Evolutionary conservation across 2,888 invertebrate genomes (phyloP), one percentile per base, ranked within the genome.

Genomic region (Alviniconcha strummeri): DNA sequence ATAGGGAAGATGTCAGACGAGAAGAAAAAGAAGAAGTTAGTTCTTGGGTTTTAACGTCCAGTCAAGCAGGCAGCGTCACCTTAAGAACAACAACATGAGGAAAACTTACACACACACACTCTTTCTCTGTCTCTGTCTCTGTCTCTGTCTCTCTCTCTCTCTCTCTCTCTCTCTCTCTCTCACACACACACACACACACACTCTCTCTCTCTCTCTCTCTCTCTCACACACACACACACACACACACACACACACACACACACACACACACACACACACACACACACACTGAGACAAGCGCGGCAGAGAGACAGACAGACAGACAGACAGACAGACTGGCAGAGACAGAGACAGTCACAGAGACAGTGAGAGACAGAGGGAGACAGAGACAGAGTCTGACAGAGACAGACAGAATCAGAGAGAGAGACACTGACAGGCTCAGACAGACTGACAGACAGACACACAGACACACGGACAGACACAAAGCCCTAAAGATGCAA

Each of bases 391-490:
- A 64, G 11, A 64, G 11, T 3, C 64, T 13, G 11, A 64, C 64
- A 15, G 11, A 64, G 11, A 64, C 64, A 64, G 11, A 64, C 64
- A 64, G 11, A 64, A 9, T 13, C 64, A 64, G 11, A 64, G 11
- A 64, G 11, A 64, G 3, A 64, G 3, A 64, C 64, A 79, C 36
- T 4, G 15, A 79, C 60, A 79, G 17, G 57, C 60, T 13, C 3
- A 64, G 11, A 64, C 64, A 79, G 17, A 7, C 79, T 57, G 17
- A 79, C 79, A 79, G 17, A 79, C 60, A 79, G 17, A 79, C 60
- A 79, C 36, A 79, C 79, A 79, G 17, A 79, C 79, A 79, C 36
- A 79, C 79, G 57, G 17, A 79, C 64, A 79, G 15, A 79, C 36
- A 79, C 17, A 79, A 36, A 36, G 36, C 36, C 36, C 36, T 36